These are phyloP conservation scores for Alosa sapidissima DNA, from an alignment of 2,797 vertebrate species.

Conservation along the genomic window DNA sequence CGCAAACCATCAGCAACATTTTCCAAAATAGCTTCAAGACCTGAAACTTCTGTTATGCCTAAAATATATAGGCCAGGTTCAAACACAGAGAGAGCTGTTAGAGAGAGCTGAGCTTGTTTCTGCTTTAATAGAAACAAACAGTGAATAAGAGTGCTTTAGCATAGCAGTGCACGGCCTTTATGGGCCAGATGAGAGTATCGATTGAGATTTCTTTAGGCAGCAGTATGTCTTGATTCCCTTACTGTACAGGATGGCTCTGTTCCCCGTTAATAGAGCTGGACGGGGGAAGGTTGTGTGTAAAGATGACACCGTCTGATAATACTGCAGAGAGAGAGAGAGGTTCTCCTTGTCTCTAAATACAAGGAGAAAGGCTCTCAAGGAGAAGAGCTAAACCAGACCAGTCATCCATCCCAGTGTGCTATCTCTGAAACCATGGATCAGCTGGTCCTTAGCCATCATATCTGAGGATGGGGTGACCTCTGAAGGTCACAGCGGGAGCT, in stretches of 20 bases:
- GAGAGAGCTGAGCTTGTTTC: too few species aligned
- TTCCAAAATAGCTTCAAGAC: not conserved
- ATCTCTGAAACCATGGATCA: not conserved
- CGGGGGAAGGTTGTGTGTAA: not conserved
- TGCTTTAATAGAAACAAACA: not conserved
- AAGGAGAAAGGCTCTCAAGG: not conserved
- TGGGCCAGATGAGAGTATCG: not conserved
- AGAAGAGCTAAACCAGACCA: not conserved
- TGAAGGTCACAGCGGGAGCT: not conserved
- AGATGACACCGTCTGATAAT: not conserved
- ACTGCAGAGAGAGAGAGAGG: conserved; percentile 45
- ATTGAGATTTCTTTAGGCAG: not conserved
- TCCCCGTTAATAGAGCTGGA: not conserved
- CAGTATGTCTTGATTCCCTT: not conserved
- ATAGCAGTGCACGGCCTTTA: not conserved
- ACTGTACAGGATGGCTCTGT: conserved; percentile 2
- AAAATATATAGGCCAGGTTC: not conserved
- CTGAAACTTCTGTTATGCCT: not conserved
- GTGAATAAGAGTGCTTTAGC: not conserved
- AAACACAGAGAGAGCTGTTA: not conserved
- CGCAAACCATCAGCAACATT: conserved; percentile 2
- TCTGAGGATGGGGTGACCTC: not conserved
- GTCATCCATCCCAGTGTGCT: not conserved
- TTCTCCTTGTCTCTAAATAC: too few species aligned
- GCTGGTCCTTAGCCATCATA: not conserved